Evolutionary conservation across 2,888 invertebrate species (phyloP).

Genomic region (Diadegma fenestrale): DNA sequence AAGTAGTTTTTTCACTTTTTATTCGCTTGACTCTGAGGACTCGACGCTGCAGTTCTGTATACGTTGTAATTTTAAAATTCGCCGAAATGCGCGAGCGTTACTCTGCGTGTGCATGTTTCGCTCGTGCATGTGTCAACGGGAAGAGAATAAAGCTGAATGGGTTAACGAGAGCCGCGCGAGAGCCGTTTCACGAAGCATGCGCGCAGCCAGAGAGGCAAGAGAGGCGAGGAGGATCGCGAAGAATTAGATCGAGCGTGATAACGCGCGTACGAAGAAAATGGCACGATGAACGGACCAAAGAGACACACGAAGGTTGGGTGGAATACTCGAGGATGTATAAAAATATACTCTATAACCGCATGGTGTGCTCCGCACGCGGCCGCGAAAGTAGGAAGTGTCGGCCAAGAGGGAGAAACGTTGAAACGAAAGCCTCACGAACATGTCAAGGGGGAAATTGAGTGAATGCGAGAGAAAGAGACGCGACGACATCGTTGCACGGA

Average conservation of each 20-base stretch:
- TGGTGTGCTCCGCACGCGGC: not conserved
- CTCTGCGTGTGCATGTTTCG: not conserved
- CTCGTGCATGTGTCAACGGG: not conserved
- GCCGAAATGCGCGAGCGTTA: not conserved
- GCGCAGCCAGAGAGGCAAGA: not conserved
- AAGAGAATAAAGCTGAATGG: constrained; percentile 49
- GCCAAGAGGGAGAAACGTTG: constrained; percentile 28
- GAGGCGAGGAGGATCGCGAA: constrained; percentile 23
- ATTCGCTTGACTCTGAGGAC: not conserved
- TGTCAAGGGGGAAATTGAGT: not conserved
- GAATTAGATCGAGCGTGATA: constrained; percentile 55
- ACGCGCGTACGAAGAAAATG: constrained; percentile 49
- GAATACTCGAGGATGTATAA: not conserved
- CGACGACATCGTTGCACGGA: constrained; percentile 22
- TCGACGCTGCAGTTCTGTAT: not conserved
- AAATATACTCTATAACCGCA: constrained; percentile 14
- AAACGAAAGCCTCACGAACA: constrained; percentile 17
- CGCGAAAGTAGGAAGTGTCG: constrained; percentile 51
- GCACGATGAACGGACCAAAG: constrained; percentile 35
- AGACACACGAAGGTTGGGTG: constrained; percentile 20
- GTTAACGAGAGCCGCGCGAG: constrained; percentile 24
- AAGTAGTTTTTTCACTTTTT: not conserved
- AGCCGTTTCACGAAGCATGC: constrained; percentile 9
- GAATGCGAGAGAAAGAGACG: constrained; percentile 7
- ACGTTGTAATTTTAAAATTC: not conserved